These are phyloP conservation scores for Pseudochromis fuscus DNA, from an alignment of 2,797 vertebrate genomes.

Conservation along the genomic window DNA sequence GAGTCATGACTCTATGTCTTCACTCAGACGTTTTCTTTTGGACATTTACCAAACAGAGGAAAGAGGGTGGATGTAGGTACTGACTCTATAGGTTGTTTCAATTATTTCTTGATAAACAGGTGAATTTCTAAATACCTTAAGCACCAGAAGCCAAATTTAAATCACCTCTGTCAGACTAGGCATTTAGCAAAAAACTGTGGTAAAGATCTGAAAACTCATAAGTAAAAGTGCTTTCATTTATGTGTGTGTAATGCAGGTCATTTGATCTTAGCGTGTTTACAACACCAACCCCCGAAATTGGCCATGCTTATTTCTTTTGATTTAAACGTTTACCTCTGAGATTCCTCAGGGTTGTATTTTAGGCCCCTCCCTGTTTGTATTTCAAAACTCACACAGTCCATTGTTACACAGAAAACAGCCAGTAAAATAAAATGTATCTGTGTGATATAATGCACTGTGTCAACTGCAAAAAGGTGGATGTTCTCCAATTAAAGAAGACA, in stretches of 20 bases:
- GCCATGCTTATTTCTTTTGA: too few relatives aligned
- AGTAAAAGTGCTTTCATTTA: too few relatives aligned
- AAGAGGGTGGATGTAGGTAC: too few relatives aligned
- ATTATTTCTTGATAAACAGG: neutral
- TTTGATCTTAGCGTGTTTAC: neutral
- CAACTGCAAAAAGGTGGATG: too few relatives aligned
- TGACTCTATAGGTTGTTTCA: neutral
- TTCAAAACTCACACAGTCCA: neutral
- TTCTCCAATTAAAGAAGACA: neutral
- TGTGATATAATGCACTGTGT: too few relatives aligned
- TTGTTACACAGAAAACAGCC: neutral
- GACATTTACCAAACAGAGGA: slow-evolving; percentile 20
- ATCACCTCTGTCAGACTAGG: too few relatives aligned
- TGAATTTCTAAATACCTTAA: neutral
- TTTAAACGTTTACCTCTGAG: neutral
- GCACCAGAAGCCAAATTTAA: neutral
- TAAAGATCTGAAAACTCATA: neutral
- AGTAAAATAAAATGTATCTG: neutral
- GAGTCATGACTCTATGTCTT: slow-evolving; percentile 27
- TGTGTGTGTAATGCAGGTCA: neutral
- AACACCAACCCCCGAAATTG: neutral
- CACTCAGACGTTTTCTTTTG: neutral
- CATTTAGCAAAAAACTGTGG: too few relatives aligned
- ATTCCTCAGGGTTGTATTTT: slow-evolving; percentile 13
- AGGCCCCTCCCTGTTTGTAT: neutral